Conservation (phyloP, 2,113 vertebrate genomes). For the pig (Sus scrofa) region T2T-Sscrofa CM000817.6:132032001-132032500, state of each 20-base stretch:
- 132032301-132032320: background rate
- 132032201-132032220: background rate
- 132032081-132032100: background rate
- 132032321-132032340: background rate
- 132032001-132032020: background rate
- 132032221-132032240: conserved; percentile 13
- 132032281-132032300: conserved; percentile 3
- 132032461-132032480: conserved; percentile 98
- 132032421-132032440: background rate
- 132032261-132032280: conserved; percentile 5
- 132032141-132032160: conserved; percentile 7
- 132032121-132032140: background rate
- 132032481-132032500: conserved; percentile 99
- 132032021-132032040: background rate
- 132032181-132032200: background rate
- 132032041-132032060: background rate
- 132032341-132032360: background rate
- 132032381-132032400: background rate
- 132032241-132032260: conserved; percentile 27
- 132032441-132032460: conserved; percentile 99
- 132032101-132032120: background rate
- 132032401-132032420: background rate
- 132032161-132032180: background rate
- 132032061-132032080: background rate
- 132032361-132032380: background rate